Percentiles rank a stretch among this genome's conserved stretches.
Evolutionary conservation across 37 sponge, comb jelly and placozoan genomes (phyloP).

Genomic region (Axinella damicornis): DNA sequence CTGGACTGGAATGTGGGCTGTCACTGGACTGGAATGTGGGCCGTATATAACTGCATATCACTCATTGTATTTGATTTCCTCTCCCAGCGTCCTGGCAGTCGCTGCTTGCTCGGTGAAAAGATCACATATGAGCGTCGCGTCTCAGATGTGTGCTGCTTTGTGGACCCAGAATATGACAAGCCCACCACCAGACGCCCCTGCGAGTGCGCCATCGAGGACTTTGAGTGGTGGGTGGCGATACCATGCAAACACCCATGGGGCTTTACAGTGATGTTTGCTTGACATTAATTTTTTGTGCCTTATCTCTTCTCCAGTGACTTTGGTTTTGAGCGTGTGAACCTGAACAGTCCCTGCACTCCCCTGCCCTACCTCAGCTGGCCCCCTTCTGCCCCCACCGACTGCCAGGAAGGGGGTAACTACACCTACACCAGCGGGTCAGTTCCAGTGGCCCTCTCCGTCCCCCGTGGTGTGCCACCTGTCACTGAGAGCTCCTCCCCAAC

Average conservation of each 20-base stretch:
- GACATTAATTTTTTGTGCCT: slow-evolving; percentile 5
- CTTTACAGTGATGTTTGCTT: not conserved
- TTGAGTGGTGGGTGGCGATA: slow-evolving; percentile 71
- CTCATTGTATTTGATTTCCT: too few species aligned
- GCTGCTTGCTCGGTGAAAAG: slow-evolving; percentile 77
- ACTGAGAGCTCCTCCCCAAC: not conserved
- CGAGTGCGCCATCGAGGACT: slow-evolving; percentile 75
- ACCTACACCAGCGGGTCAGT: slow-evolving; percentile 74
- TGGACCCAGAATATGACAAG: slow-evolving; percentile 55
- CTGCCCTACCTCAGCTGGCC: slow-evolving; percentile 26
- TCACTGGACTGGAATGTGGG: not conserved
- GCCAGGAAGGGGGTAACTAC: slow-evolving; percentile 73
- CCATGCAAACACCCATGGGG: not conserved
- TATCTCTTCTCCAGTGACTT: slow-evolving; percentile 69
- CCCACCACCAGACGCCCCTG: slow-evolving; percentile 54
- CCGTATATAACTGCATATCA: too few species aligned
- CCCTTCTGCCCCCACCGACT: slow-evolving; percentile 59
- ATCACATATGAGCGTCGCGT: slow-evolving; percentile 69
- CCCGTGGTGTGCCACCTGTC: not conserved
- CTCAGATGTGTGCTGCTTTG: slow-evolving; percentile 61
- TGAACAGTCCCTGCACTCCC: slow-evolving; percentile 66
- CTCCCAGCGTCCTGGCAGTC: slow-evolving; percentile 42
- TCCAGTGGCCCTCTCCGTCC: not conserved
- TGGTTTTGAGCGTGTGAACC: slow-evolving; percentile 71
- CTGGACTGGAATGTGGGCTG: too few species aligned